These are phyloP conservation scores for Chymomyza fuscimana DNA, from an alignment of 2,888 invertebrate species.

Conservation along the genomic window DNA sequence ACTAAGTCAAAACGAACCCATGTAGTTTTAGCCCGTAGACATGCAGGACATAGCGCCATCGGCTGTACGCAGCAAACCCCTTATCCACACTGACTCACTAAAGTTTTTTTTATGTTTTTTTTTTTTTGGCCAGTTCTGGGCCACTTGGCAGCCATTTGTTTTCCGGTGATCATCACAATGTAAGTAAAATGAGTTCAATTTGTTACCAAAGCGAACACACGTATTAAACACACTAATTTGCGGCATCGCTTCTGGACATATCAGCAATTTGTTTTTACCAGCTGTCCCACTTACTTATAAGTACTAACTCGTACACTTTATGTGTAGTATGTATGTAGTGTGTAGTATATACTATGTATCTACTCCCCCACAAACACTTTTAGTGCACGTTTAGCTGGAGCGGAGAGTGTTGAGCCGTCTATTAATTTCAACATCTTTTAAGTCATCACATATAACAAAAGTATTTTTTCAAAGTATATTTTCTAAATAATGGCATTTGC, in stretches of 20 bases:
- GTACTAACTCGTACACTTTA: conserved; percentile 5
- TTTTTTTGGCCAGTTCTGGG: neutral
- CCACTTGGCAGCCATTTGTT: conserved; percentile 64
- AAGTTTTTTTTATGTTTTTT: conserved; percentile 1
- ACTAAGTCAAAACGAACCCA: no score
- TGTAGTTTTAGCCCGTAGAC: neutral
- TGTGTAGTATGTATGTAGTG: neutral
- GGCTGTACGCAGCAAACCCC: conserved; percentile 26
- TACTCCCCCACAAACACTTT: neutral
- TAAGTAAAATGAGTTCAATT: conserved; percentile 70
- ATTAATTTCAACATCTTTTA: neutral
- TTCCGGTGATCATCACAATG: conserved; percentile 72
- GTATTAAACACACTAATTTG: conserved; percentile 74
- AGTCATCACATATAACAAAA: neutral
- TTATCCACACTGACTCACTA: conserved; percentile 20
- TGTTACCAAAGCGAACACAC: conserved; percentile 64
- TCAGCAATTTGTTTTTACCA: conserved; percentile 70
- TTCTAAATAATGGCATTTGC: neutral
- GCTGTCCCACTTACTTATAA: conserved; percentile 58
- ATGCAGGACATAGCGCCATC: conserved; percentile 23
- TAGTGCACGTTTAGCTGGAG: neutral
- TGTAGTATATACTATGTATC: neutral
- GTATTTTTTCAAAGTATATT: neutral
- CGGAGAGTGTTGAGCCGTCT: neutral
- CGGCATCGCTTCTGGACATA: conserved; percentile 74